Evolutionary conservation across 2,113 vertebrate genomes (phyloP), one percentile per base, ranked within the genome.

Genomic region (Willisornis vidua): DNA sequence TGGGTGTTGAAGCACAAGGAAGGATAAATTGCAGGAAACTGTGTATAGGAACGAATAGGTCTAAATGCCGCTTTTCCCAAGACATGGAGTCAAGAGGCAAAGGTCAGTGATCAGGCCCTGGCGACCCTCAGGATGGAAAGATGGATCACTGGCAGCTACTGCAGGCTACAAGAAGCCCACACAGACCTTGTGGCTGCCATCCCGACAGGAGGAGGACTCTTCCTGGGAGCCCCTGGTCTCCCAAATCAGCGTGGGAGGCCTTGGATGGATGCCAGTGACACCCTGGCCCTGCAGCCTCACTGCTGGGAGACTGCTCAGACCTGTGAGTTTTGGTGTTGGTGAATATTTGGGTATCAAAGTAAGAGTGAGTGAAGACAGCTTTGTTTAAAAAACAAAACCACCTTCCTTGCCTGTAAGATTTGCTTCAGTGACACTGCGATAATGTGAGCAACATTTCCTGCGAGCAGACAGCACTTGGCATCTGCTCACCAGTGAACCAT

Each of bases 161-260:
- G 43, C 81, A 46, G 46, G 11, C 20, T 73, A n/a, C 25, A 33
- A 12, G 41, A 77, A 41, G 33, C n/a, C 19, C 19, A 7, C 9
- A 10, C 20, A 24, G 12, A 48, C 9, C 54, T 14, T 35, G 3
- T 37, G 26, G 16, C 19, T 80, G 51, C 28, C 4, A 19, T 57
- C 19, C n/a, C 0, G 0, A 37, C 35, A 52, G 39, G 9, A n/a
- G 12, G n/a, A 77, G 4, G 11, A 8, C 16, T 77, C 1, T 2
- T 41, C 7, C 46, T 49, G 24, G 1, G 5, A 71, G 22, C 8
- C 12, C 20, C 11, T 70, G 77, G 26, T 10, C 37, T 80, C 58
- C 43, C 19, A 59, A 10, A 45, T 52, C 39, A 18, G 31, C 9
- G 3, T 9, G 17, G 12, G 10, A 41, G 2, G 7, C 6, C 11